phyloP scores from a whole-genome alignment of 1,140 invertebrate genomes.

The Bombus ignitus region DNA sequence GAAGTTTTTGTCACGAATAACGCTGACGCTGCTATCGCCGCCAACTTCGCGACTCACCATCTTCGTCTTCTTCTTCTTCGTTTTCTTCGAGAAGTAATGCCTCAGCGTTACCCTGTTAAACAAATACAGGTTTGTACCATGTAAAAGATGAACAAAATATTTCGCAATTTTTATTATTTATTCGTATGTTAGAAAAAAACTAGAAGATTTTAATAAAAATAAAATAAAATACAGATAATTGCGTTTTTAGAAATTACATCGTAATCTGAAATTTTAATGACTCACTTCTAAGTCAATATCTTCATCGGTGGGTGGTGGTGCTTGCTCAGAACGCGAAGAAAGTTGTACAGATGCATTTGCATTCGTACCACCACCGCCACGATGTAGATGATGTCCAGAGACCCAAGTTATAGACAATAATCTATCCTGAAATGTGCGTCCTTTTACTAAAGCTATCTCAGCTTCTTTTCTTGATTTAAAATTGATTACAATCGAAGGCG shows the following conservation, averaged over 20 bases:
- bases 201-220: neutral
- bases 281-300: slow-evolving; percentile 80
- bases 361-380: slow-evolving; percentile 74
- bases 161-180: neutral
- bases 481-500: slow-evolving; percentile 87
- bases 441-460: slow-evolving; percentile 87
- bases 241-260: neutral
- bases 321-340: slow-evolving; percentile 75
- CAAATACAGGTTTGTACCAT: slow-evolving; percentile 33
- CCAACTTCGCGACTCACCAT: slow-evolving; percentile 84
- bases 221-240: neutral
- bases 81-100: slow-evolving; percentile 80
- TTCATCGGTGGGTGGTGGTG: slow-evolving; percentile 74
- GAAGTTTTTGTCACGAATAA: slow-evolving; percentile 68
- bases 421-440: slow-evolving; percentile 86
- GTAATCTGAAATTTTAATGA: neutral
- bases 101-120: slow-evolving; percentile 72
- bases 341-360: slow-evolving; percentile 68
- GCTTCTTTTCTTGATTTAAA: slow-evolving; percentile 89
- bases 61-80: slow-evolving; percentile 86
- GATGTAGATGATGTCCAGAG: slow-evolving; percentile 79
- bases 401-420: slow-evolving; percentile 82
- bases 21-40: slow-evolving; percentile 82
- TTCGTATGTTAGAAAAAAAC: slow-evolving; percentile 10
- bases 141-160: neutral